Conservation (phyloP, 2,797 vertebrate species). For the Myotis findleyi region DNA sequence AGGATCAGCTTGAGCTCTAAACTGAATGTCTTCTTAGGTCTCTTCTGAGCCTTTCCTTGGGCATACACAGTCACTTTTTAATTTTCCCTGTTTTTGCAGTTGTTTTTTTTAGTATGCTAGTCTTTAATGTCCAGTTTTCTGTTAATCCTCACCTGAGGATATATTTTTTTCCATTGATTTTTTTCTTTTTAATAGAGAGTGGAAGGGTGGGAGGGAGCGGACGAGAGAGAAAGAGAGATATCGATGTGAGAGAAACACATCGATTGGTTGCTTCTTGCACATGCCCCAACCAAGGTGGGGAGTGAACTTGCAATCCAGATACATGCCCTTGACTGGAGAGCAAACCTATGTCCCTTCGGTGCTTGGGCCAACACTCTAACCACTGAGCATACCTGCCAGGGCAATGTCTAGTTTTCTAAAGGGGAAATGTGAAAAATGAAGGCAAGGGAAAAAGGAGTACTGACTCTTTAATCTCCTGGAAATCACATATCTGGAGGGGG, state of each 20-base stretch:
- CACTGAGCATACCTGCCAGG: not conserved
- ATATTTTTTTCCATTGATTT: not conserved
- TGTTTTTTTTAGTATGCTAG: not conserved
- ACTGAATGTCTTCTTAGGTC: not conserved
- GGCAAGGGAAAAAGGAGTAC: not conserved
- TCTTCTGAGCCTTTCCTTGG: constrained; percentile 4
- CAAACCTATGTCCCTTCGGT: not conserved
- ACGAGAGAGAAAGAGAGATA: not conserved
- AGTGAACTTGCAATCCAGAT: not conserved
- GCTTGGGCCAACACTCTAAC: not conserved
- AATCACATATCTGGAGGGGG: not conserved
- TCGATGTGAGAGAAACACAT: not conserved
- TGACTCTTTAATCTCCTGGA: not conserved
- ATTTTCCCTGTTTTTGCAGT: not conserved
- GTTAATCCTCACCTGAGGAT: not conserved
- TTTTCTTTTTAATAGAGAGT: not conserved
- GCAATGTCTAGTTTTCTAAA: not conserved
- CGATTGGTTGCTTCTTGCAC: not conserved
- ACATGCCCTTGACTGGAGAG: not conserved
- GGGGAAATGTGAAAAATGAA: not conserved
- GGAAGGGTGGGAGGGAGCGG: not conserved
- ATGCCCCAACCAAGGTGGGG: not conserved
- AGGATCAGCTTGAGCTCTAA: not conserved
- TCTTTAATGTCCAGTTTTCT: not conserved
- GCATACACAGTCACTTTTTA: not conserved